Evolutionary conservation across 2,888 invertebrate species (phyloP).

Genomic region (Andricus curvator): DNA sequence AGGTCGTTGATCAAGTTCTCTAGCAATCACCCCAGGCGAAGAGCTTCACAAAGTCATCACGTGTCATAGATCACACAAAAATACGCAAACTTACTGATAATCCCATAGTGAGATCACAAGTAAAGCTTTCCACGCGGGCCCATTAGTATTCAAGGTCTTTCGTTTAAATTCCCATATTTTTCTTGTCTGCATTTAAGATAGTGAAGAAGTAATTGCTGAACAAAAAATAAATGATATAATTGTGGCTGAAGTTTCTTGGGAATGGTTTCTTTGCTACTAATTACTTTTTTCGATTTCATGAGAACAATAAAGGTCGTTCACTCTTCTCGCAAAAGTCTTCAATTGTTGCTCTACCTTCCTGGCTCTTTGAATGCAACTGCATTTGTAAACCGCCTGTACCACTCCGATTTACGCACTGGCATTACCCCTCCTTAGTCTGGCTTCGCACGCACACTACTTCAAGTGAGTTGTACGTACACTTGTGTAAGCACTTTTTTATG

Average conservation of each 20-base stretch:
- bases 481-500: slow-evolving; percentile 22
- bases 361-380: slow-evolving; percentile 4
- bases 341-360: slow-evolving; percentile 27
- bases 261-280: background rate
- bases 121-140: too few relatives aligned
- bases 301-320: slow-evolving; percentile 12
- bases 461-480: slow-evolving; percentile 27
- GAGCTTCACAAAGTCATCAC: too few relatives aligned
- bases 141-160: too few relatives aligned
- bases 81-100: too few relatives aligned
- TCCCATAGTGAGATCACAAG: too few relatives aligned
- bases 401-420: slow-evolving; percentile 15
- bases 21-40: too few relatives aligned
- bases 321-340: background rate
- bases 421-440: slow-evolving; percentile 29
- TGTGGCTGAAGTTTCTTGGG: background rate
- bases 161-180: too few relatives aligned
- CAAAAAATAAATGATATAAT: background rate
- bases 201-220: too few relatives aligned
- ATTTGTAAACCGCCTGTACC: slow-evolving; percentile 4
- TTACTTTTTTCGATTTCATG: background rate
- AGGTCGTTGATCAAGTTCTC: too few relatives aligned
- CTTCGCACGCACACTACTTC: background rate
- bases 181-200: too few relatives aligned
- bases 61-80: too few relatives aligned